These are phyloP conservation scores for Scotopteryx bipunctaria DNA, from an alignment of 2,888 invertebrate genomes.

Conservation along the genomic window DNA sequence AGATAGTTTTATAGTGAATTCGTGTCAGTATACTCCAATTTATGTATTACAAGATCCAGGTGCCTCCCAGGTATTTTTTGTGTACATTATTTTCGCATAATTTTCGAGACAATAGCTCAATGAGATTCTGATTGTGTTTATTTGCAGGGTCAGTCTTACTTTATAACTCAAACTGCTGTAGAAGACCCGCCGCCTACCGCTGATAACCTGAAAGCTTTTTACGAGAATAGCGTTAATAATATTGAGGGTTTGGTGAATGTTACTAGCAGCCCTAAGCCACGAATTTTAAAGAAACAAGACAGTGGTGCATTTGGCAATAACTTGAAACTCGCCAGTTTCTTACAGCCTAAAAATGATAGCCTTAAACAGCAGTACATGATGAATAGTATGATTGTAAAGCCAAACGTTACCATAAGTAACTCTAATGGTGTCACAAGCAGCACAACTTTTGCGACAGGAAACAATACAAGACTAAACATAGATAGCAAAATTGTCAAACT, in stretches of 20 bases:
- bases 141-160: constrained; percentile 67
- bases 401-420: constrained; percentile 48
- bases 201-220: constrained; percentile 76
- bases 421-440: constrained; percentile 37
- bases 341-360: constrained; percentile 64
- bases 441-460: constrained; percentile 39
- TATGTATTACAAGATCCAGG: constrained; percentile 73
- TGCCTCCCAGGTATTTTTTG: constrained; percentile 67
- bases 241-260: constrained; percentile 59
- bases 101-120: constrained; percentile 32
- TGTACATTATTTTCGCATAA: constrained; percentile 35
- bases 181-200: constrained; percentile 60
- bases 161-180: constrained; percentile 56
- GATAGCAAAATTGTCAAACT: constrained; percentile 71
- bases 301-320: constrained; percentile 62
- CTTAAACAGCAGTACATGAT: constrained; percentile 54
- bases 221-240: constrained; percentile 77
- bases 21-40: constrained; percentile 75
- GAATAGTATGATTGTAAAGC: constrained; percentile 59
- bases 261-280: constrained; percentile 51
- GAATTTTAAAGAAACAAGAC: constrained; percentile 59
- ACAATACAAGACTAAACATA: constrained; percentile 63
- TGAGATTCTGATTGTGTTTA: constrained; percentile 24
- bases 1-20: constrained; percentile 67
- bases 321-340: constrained; percentile 70